phyloP scores from a whole-genome alignment of 2,888 invertebrate species.

The Chalcosyrphus nemorum region DNA sequence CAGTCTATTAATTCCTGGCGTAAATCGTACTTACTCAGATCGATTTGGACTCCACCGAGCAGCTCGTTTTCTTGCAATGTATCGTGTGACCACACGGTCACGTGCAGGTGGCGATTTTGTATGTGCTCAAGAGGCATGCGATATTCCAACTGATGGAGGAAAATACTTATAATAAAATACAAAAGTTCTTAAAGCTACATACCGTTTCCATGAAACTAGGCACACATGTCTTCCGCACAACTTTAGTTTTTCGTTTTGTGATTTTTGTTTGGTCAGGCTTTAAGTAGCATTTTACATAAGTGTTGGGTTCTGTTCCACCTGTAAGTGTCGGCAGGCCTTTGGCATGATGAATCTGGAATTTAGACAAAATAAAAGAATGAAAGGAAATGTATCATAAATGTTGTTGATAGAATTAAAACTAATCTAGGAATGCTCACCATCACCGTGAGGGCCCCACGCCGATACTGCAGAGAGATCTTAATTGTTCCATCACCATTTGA shows the following conservation, averaged over 20 bases:
- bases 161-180: constrained; percentile 1
- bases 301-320: constrained; percentile 92
- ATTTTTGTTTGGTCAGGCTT: constrained; percentile 95
- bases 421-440: constrained; percentile 84
- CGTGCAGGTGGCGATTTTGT: constrained; percentile 90
- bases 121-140: constrained; percentile 91
- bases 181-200: constrained; percentile 75
- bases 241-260: constrained; percentile 98
- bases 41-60: constrained; percentile 94
- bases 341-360: constrained; percentile 89
- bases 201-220: constrained; percentile 99
- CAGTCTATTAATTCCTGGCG: constrained; percentile 92
- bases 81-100: constrained; percentile 97
- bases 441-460: constrained; percentile 88
- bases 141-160: constrained; percentile 89
- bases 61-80: constrained; percentile 97
- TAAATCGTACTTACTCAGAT: constrained; percentile 88
- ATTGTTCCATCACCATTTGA: constrained; percentile 84
- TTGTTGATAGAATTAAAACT: no score
- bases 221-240: constrained; percentile 94
- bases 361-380: no score
- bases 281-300: constrained; percentile 95
- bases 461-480: constrained; percentile 90
- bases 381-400: no score
- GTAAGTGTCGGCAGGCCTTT: constrained; percentile 91